Evolutionary conservation across 2,797 vertebrate genomes (phyloP), one percentile per base, ranked within the genome.

Genomic region (Girardinus metallicus): DNA sequence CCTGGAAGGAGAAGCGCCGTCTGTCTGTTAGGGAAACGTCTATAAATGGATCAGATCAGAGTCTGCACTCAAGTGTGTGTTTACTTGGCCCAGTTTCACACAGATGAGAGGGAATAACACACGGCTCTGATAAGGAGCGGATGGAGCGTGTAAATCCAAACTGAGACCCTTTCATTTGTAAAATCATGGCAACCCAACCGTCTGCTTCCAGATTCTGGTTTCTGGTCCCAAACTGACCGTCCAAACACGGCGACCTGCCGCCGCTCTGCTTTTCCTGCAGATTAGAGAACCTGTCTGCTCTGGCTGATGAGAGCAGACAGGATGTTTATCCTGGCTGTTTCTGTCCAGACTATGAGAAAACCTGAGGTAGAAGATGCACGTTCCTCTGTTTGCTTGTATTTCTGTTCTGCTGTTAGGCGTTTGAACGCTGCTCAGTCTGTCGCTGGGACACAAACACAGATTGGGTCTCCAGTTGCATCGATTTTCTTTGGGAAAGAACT

Each of bases 21-120:
- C 46, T 62, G 36, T 68, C 12, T 71, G 16, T 26, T 5, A 21
- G 41, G 77, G 53, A 76, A 80, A 80, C 55, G 34, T 5, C 10
- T 53, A 16, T 77, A 77, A 77, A 83, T 68, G 74, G 49, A 81
- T 85, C 47, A 60, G 53, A 75, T 77, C 76, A 77, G 49, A 70
- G 80, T 77, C 57, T 43, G 60, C 46, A 23, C 73, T 78, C 46
- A 53, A n/a, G 76, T 79, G 70, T 79, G 70, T 83, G 77, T 87
- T 80, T 74, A 76, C 77, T 76, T 80, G 81, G 75, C 76, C 83
- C 62, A 77, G 16, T 84, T 82, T 75, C 66, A 53, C 71, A 18
- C 36, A 75, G 79, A 83, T 87, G 75, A 77, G 71, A 82, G 36
- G 74, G 75, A 82, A 80, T 77, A 73, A 82, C 73, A 29, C 26